Evolutionary conservation across 2,888 invertebrate genomes (phyloP), one percentile per base, ranked within the genome.

Genomic region (Calameuta filiformis): DNA sequence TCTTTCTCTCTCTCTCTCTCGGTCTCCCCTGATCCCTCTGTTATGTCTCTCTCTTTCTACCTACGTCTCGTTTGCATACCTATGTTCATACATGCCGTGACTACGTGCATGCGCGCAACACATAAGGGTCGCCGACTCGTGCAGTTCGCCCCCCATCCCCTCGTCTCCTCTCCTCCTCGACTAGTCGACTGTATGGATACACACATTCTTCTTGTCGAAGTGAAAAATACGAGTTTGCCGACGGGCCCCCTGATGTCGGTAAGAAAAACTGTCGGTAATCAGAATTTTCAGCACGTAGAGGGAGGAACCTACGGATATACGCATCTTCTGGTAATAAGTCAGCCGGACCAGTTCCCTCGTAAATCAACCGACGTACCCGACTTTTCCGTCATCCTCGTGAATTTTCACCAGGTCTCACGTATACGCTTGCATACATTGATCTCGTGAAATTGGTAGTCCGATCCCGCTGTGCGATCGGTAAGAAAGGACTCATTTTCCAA

Each of bases 1-100:
- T 68, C 68, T 75, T 80, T 78, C 73, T 81, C 35, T 79, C 15
- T 68, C 73, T 76, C 35, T 74, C 69, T 68, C 68, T 75, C 73
- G 11, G n/a, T 35, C 68, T 35, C 75, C 76, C 76, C 77, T 81
- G 56, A 81, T 83, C 81, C 77, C 81, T 80, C 80, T 83, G 79
- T 79, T 68, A 33, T 68, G 34, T 33, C 77, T 73, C 76, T 37
- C 73, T 11, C 37, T 73, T 37, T 71, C 69, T 9, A 35, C 75
- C 75, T 69, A 73, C 69, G 56, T 78, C 79, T 79, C 76, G 56
- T 23, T 56, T 56, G 56, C 56, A 56, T 56, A 23, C 9, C 56
- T 56, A 56, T 56, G 56, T 56, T 23, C 23, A 56, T 56, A 23
- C 56, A 56, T 56, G 56, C 56, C 56, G 56, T 56, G 56, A 56